phyloP scores from a whole-genome alignment of 2,888 invertebrate genomes.

The Lycocerus yunnanus region DNA sequence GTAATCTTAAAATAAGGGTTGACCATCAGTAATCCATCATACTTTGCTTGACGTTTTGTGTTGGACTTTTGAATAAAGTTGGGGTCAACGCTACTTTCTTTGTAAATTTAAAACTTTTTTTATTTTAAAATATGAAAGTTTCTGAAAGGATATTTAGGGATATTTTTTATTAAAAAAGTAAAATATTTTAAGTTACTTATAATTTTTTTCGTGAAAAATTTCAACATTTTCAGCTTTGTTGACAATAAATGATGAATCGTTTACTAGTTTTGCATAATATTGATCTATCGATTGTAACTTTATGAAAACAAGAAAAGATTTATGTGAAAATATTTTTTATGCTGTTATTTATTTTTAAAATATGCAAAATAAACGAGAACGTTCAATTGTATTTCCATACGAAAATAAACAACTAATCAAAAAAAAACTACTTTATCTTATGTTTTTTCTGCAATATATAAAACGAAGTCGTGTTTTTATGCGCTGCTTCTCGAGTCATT shows the following conservation, averaged over 20 bases:
- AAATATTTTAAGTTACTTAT: not conserved
- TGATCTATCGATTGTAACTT: not conserved
- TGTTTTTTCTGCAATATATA: not conserved
- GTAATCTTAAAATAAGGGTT: not conserved
- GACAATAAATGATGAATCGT: slow-evolving; percentile 3
- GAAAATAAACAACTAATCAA: not conserved
- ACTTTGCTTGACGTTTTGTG: not conserved
- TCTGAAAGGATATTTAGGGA: not conserved
- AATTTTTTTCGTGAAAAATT: not conserved
- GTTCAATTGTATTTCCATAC: not conserved
- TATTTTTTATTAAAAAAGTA: not conserved
- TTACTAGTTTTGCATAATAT: slow-evolving; percentile 3
- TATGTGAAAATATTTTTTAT: not conserved
- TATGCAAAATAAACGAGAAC: not conserved
- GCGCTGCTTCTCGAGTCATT: not conserved
- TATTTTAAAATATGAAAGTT: not conserved
- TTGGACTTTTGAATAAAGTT: not conserved
- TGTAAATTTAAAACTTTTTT: not conserved
- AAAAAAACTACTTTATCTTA: not conserved
- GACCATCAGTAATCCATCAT: not conserved
- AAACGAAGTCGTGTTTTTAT: not conserved
- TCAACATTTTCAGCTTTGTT: not conserved
- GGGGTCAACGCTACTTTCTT: not conserved
- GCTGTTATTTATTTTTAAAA: not conserved
- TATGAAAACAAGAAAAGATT: slow-evolving; percentile 1